Evolutionary conservation across 1,140 invertebrate genomes (phyloP).

Genomic region (Stegodyphus dumicola): DNA sequence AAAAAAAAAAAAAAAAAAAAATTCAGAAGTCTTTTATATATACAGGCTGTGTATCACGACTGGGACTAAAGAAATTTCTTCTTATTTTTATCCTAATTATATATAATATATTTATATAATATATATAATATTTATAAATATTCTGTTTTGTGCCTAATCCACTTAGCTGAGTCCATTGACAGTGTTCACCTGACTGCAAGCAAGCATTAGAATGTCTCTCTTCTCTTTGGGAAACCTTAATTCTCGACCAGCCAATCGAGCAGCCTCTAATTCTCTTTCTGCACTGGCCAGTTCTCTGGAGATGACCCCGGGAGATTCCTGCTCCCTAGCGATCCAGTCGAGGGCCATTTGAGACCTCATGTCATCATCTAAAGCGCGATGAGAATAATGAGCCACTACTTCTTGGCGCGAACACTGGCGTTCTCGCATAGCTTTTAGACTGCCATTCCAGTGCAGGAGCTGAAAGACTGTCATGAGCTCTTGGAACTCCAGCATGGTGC

Average conservation of each 20-base stretch:
- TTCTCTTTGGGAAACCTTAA: constrained; percentile 95
- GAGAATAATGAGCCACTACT: constrained; percentile 94
- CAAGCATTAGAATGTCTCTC: constrained; percentile 91
- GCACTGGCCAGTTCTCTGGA: constrained; percentile 83
- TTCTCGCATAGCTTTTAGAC: constrained; percentile 86
- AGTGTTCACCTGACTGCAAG: constrained; percentile 77
- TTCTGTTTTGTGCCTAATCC: neutral
- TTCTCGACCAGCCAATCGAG: constrained; percentile 87
- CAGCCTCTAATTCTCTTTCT: constrained; percentile 89
- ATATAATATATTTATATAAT: constrained; percentile 3
- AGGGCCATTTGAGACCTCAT: constrained; percentile 96
- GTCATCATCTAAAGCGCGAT: constrained; percentile 87
- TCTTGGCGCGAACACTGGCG: constrained; percentile 93
- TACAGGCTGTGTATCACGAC: constrained; percentile 16
- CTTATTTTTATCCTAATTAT: neutral
- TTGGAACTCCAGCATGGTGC: constrained; percentile 96
- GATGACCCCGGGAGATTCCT: constrained; percentile 84
- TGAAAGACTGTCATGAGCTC: constrained; percentile 97
- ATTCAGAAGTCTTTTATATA: constrained; percentile 1
- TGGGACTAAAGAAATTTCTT: neutral
- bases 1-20: no score
- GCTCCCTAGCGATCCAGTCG: constrained; percentile 91
- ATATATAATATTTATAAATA: constrained; percentile 5
- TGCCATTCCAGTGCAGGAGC: constrained; percentile 95
- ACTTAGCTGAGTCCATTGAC: constrained; percentile 54